Evolutionary conservation across 1,140 invertebrate species (phyloP), one percentile per base, ranked within the genome.

Genomic region (Trichonephila inaurata): DNA sequence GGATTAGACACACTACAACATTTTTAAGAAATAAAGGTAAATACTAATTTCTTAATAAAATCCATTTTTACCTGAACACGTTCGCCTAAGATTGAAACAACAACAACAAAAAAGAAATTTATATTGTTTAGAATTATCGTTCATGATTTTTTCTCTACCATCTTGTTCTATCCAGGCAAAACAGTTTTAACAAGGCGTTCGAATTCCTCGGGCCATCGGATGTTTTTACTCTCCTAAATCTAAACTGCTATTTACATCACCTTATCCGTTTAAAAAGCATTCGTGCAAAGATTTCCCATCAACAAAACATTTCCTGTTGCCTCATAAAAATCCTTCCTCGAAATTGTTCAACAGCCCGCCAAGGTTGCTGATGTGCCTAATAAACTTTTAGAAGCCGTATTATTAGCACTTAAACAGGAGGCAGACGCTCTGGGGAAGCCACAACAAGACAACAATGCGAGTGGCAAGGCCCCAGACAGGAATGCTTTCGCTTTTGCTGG

Each of bases 361-460:
- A 66, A 66, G 64, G 64, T 24, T 33, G 33, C 77, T 81, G 19
- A 16, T 81, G 12, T 19, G 24, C 16, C 24, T 10, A 40, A 28
- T 33, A 81, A 81, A 33, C 72, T 40, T 81, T 40, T 19, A 40
- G 24, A 81, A 81, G 40, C 33, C 72, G 6, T 40, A 16, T n/a
- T 16, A 14, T 77, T 24, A 21, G 21, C 62, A 21, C 72, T 28
- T 77, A 16, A 24, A 24, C 24, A 7, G n/a, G 33, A 21, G 12
- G 16, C 72, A 14, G 28, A 24, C 77, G 5, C 8, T 12, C 77
- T 44, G 77, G 40, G 21, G 44, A 83, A 44, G 44, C 81, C 81
- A 83, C 81, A 83, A 83, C 72, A 77, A 77, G 10, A 51, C 51
- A 51, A 51, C 64, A 66, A 66, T 66, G 64, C 19, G 64, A 24